Conservation (phyloP, 2,888 invertebrate species). For the Blera fallax region DNA sequence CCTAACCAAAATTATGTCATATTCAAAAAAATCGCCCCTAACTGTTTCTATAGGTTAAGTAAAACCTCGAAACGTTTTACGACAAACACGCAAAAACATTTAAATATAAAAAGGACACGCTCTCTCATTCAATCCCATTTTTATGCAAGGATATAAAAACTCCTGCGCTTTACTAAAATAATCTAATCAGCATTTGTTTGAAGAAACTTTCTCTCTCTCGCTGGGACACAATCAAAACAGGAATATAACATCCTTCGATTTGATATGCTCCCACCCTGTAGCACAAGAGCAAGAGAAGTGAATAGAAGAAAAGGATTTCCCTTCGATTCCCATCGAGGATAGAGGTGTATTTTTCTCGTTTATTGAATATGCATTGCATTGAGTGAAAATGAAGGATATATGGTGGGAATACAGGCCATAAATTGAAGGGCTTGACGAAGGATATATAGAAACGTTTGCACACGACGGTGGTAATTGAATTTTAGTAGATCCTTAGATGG, state of each 20-base stretch:
- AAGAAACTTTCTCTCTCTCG: background rate
- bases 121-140: background rate
- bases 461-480: background rate
- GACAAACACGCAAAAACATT: background rate
- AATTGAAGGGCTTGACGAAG: background rate
- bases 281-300: background rate
- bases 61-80: background rate
- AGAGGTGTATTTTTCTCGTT: background rate
- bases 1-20: background rate
- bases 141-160: background rate
- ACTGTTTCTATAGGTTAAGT: background rate
- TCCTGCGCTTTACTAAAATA: background rate
- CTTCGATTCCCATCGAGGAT: background rate
- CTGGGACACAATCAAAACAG: background rate
- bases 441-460: background rate
- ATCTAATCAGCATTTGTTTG: conserved; percentile 1
- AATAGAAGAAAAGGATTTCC: conserved; percentile 22
- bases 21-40: background rate
- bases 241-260: background rate
- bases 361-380: conserved; percentile 22
- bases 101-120: background rate
- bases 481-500: background rate
- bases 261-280: background rate
- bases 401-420: background rate
- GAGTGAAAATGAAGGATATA: background rate